phyloP scores from a whole-genome alignment of 1,140 invertebrate genomes.

The Cotesia vestalis region DNA sequence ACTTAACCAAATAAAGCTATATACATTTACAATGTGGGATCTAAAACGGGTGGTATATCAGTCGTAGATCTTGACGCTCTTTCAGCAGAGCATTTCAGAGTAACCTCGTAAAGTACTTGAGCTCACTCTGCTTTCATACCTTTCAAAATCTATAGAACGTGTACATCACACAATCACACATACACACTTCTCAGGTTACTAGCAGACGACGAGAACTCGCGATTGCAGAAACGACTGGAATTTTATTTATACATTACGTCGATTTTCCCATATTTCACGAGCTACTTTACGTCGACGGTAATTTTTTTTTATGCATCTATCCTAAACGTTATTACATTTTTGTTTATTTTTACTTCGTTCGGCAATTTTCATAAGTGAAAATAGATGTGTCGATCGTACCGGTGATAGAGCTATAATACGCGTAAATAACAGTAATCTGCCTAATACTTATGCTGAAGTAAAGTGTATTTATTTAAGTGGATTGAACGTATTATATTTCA shows the following conservation, averaged over 20 bases:
- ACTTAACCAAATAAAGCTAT: background rate
- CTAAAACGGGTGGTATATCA: no score
- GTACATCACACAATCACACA: background rate
- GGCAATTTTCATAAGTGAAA: constrained; percentile 7
- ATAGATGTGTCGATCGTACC: background rate
- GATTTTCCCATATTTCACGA: background rate
- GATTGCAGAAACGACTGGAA: constrained; percentile 28
- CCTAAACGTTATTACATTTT: constrained; percentile 8
- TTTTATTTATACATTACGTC: background rate
- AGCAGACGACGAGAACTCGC: background rate
- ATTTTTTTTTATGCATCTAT: constrained; percentile 23
- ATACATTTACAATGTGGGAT: background rate
- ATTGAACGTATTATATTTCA: no score
- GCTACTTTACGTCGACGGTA: constrained; percentile 17
- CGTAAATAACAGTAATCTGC: no score
- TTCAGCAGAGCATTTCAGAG: background rate
- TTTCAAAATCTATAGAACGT: background rate
- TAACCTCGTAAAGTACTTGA: constrained; percentile 12
- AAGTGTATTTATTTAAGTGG: no score
- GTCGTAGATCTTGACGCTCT: background rate
- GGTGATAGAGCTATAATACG: background rate
- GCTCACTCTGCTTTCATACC: background rate
- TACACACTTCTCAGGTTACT: no score
- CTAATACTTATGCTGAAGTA: no score
- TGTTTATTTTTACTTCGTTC: background rate